A percentile compares a stretch with the other conserved stretches of the same genome.
Conservation (phyloP, 2,113 vertebrate genomes). For the Prunella himalayana region DNA sequence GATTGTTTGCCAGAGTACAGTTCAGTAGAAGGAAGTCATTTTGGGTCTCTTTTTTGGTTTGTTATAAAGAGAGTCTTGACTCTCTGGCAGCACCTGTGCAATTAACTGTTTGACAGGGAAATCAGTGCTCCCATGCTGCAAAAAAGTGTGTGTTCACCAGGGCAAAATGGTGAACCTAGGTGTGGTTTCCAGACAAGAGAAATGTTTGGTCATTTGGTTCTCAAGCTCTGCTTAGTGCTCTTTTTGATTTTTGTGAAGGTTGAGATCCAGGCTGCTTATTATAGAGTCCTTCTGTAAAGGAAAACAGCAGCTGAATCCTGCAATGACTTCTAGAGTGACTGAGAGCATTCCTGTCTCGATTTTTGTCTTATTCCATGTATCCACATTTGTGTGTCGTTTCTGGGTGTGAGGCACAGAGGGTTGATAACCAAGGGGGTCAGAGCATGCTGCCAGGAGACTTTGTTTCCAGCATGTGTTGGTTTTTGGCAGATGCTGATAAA, state of each 20-base stretch:
- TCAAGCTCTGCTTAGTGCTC: neutral
- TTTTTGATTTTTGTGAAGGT: neutral
- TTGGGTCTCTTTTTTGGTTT: neutral
- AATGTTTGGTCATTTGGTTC: neutral
- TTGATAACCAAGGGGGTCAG: neutral
- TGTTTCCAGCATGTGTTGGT: neutral
- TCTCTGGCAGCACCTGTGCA: neutral
- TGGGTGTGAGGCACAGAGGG: neutral
- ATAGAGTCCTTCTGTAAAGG: neutral
- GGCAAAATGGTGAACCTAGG: neutral
- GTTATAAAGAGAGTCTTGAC: neutral
- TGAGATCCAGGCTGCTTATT: neutral
- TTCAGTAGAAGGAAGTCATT: neutral
- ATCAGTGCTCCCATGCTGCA: accelerated
- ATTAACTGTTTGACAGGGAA: neutral
- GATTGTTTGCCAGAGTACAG: neutral
- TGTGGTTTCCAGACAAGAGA: neutral
- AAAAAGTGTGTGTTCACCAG: neutral
- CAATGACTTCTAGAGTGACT: neutral
- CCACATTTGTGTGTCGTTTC: neutral
- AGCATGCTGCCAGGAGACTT: neutral
- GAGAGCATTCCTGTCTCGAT: neutral
- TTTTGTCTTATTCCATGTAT: neutral
- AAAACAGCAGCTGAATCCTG: neutral
- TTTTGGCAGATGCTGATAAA: conserved; percentile 76